A percentile compares a stretch with the other conserved stretches of the same genome.
phyloP scores from a whole-genome alignment of 2,113 vertebrate species.

The Ovibos moschatus region DNA sequence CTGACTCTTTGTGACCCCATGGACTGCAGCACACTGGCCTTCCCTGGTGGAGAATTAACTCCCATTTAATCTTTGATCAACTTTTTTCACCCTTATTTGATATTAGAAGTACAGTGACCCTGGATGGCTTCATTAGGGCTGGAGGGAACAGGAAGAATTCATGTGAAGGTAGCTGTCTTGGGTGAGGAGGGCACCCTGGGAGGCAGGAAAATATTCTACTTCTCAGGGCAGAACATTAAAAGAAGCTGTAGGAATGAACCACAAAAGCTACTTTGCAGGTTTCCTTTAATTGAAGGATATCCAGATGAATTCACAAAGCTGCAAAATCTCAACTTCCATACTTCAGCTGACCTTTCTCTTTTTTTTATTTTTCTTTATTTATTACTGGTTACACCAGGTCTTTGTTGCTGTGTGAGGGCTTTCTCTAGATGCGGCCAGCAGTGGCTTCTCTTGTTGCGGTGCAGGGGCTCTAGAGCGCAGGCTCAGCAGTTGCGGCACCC shows the following conservation, averaged over 20 bases:
- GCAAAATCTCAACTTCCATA: not conserved
- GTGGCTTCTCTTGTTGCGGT: not conserved
- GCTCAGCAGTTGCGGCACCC: accelerated
- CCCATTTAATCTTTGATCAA: not conserved
- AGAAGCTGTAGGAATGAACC: not conserved
- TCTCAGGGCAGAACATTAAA: not conserved
- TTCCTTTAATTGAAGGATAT: not conserved
- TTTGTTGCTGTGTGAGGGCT: not conserved
- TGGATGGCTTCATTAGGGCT: not conserved
- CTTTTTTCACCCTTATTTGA: not conserved
- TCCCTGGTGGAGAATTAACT: not conserved
- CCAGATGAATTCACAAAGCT: not conserved
- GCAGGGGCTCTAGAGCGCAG: accelerated
- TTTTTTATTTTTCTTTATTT: not conserved
- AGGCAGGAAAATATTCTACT: not conserved
- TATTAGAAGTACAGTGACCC: not conserved
- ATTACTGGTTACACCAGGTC: not conserved
- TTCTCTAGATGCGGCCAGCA: not conserved
- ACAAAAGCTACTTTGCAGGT: not conserved
- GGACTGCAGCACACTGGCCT: not conserved
- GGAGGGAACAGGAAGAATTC: not conserved
- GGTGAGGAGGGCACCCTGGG: not conserved
- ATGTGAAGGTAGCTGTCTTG: not conserved
- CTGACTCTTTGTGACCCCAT: not conserved
- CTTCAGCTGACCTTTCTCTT: not conserved